Base-by-base conservation (phyloP, 2,113 vertebrate genomes). In the Fulica atra region DNA sequence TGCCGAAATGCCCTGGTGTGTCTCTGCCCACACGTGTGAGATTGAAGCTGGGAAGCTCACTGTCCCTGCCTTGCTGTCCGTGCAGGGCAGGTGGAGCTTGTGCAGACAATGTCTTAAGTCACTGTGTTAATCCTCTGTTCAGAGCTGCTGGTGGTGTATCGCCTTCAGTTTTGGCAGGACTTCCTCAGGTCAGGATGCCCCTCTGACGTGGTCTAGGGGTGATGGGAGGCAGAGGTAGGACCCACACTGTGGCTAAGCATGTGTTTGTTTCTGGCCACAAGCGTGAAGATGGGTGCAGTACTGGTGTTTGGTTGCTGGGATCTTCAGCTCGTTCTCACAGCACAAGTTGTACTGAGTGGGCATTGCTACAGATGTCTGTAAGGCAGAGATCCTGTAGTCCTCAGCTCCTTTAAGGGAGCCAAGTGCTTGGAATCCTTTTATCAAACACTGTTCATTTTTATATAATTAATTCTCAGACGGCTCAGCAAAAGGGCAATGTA, bases 401-500 rank as follows among this genome's bases (percentile, higher is more conserved):
- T 51, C 19, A 40, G 40, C 59, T 64, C n/a, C 31, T 88, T 86
- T 83, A 51, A 82, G 77, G 74, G 51, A 38, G 35, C 26, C 23
- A 51, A 3, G 46, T 74, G 29, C 81, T 84, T 92, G 69, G 69
- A 74, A 71, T 88, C 33, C 42, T 10, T 46, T 89, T 91, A 73
- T 89, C 81, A 73, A 28, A 44, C 7, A 8, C 33, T 83, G 6
- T 83, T 93, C 28, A 7, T 81, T 93, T 92, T 91, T 24, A 21
- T 68, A 9, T 86, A 95, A 92, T 97, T 95, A 95, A 90, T 95
- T 97, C 44, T 93, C 60, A 54, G 88, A 42, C 78, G 64, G 76
- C 64, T 90, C 31, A 59, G 79, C 57, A 86, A 86, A 88, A 70
- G 68, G 50, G 60, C 88, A 83, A 9, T 46, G 56, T 92, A 69